A percentile compares a stretch with the other conserved stretches of the same genome.
Conservation (phyloP, 2,888 invertebrate species). For the Ochropleura leucogaster region DNA sequence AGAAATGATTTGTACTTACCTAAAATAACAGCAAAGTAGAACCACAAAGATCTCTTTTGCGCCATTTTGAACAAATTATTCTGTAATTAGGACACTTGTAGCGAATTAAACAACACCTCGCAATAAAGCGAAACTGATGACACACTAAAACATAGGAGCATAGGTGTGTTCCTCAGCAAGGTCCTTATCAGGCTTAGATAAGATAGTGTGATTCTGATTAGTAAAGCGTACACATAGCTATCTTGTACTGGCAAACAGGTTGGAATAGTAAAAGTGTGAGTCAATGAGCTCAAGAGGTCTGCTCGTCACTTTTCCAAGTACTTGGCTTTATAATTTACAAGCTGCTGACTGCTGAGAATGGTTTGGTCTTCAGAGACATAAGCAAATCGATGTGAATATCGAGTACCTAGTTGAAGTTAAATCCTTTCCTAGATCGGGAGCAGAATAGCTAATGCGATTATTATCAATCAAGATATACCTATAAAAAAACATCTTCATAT, state of each 20-base stretch:
- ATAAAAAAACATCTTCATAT: too few relatives aligned
- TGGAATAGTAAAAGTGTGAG: slow-evolving; percentile 37
- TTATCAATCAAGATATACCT: too few relatives aligned
- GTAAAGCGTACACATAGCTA: slow-evolving; percentile 70
- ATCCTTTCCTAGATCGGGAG: too few relatives aligned
- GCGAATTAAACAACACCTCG: slow-evolving; percentile 59
- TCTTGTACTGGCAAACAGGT: slow-evolving; percentile 38
- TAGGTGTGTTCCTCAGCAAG: slow-evolving; percentile 77
- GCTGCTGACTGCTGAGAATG: neutral
- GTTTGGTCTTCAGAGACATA: neutral
- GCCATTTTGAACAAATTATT: slow-evolving; percentile 80
- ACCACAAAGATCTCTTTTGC: slow-evolving; percentile 82
- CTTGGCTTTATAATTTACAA: neutral
- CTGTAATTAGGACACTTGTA: slow-evolving; percentile 62
- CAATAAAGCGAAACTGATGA: slow-evolving; percentile 68
- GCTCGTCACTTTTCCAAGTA: slow-evolving; percentile 9
- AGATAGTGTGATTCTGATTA: slow-evolving; percentile 80
- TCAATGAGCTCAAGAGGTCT: slow-evolving; percentile 30
- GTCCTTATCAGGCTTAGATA: slow-evolving; percentile 82
- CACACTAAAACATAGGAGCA: slow-evolving; percentile 72
- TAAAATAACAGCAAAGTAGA: slow-evolving; percentile 88
- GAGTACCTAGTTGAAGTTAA: too few relatives aligned
- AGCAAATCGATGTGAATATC: too few relatives aligned
- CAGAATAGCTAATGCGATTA: too few relatives aligned
- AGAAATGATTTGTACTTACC: slow-evolving; percentile 78